Evolutionary conservation across 2,888 invertebrate species (phyloP).

Genomic region (Cylloceria caligata): DNA sequence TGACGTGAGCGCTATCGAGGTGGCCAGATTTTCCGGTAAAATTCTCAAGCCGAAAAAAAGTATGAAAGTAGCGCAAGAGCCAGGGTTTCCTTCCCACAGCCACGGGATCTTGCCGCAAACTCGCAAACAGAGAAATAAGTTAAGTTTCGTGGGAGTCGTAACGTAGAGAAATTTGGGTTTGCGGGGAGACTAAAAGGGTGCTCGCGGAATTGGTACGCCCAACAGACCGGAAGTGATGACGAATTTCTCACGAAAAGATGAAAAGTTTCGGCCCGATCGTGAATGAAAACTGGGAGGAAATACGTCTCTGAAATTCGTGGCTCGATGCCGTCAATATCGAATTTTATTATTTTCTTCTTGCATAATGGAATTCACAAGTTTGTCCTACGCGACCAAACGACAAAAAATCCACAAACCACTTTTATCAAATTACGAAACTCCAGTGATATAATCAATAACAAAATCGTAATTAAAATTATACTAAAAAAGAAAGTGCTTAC

Average conservation of each 20-base stretch:
- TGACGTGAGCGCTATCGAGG: constrained; percentile 31
- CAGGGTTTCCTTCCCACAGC: neutral
- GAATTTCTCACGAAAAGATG: constrained; percentile 34
- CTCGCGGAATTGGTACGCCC: constrained; percentile 1
- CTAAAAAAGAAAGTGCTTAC: constrained; percentile 20
- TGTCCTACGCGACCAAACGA: constrained; percentile 3
- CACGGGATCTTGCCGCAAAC: neutral
- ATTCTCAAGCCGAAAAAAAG: constrained; percentile 19
- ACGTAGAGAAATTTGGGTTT: constrained; percentile 25
- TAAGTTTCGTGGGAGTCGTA: constrained; percentile 31
- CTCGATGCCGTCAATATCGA: neutral
- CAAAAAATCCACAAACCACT: neutral
- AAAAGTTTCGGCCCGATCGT: constrained; percentile 34
- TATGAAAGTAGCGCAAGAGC: neutral
- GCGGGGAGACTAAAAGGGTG: neutral
- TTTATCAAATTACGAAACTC: constrained; percentile 35
- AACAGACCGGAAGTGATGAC: constrained; percentile 35
- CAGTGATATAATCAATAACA: constrained; percentile 37
- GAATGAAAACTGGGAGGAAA: constrained; percentile 20
- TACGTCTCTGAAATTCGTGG: constrained; percentile 17
- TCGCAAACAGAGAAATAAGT: constrained; percentile 37
- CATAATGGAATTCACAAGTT: constrained; percentile 32
- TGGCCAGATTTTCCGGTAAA: constrained; percentile 20
- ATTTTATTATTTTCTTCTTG: constrained; percentile 21
- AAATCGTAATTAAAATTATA: constrained; percentile 15